phyloP scores from a whole-genome alignment of 2,888 invertebrate species.

The Eupithecia dodoneata region DNA sequence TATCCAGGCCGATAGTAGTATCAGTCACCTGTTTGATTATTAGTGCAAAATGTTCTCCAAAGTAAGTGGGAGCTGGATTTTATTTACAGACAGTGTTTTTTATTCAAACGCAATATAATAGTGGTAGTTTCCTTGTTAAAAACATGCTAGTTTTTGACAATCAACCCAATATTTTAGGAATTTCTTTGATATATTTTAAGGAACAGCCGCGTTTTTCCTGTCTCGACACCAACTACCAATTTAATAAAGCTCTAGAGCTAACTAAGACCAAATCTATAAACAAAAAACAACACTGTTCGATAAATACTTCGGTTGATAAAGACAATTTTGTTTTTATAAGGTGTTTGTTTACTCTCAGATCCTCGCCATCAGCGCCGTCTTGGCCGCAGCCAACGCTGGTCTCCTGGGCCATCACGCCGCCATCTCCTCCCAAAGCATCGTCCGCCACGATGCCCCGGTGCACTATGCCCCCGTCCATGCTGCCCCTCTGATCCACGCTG shows the following conservation, averaged over 20 bases:
- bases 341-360: conserved; percentile 57
- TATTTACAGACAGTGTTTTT: not conserved
- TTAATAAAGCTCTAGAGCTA: no score
- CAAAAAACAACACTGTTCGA: no score
- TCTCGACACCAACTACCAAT: no score
- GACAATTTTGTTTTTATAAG: not conserved
- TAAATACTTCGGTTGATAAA: no score
- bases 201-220: no score
- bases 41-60: conserved; percentile 82
- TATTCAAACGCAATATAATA: not conserved
- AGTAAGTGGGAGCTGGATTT: conserved; percentile 65
- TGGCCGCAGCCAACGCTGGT: conserved; percentile 83
- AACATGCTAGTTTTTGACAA: no score
- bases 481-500: conserved; percentile 67
- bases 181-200: no score
- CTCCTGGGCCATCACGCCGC: conserved; percentile 75
- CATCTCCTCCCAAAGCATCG: conserved; percentile 81
- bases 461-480: conserved; percentile 69
- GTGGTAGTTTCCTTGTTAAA: not conserved
- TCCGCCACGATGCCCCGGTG: conserved; percentile 74
- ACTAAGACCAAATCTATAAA: no score
- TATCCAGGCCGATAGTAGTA: conserved; percentile 75
- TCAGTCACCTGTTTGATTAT: conserved; percentile 82
- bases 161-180: no score
- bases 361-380: conserved; percentile 75